Base-by-base conservation (phyloP, 2,113 vertebrate genomes). In the Suncus etruscus region DNA sequence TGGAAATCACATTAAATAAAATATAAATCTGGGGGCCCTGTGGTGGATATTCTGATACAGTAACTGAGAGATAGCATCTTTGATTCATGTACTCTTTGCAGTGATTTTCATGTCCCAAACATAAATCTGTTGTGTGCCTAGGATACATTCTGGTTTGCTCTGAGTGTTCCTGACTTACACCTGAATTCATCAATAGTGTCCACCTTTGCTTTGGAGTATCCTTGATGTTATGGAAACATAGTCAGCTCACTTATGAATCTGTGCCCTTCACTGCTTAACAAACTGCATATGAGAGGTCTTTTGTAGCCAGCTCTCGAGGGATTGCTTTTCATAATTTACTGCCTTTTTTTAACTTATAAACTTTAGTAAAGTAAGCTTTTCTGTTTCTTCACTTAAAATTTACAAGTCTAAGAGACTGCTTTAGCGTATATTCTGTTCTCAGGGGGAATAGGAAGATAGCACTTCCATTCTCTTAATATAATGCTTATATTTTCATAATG, bases 301-400 rank as follows among this genome's bases (percentile, higher is more conserved):
- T 90, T 50, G 6, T 51, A 89, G 58, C 20, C 18, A 29, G 14
- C 6, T 70, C 51, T 78, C 12, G 82, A 50, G 54, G 65, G 31
- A n/a, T 50, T 61, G 27, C 27, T 87, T 22, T 75, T 74, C 27
- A 16, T 80, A 84, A 45, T 3, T 90, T 14, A 48, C 8, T 90
- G 29, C 15, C 20, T 92, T 3, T 31, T n/a, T 66, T 80, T 3
- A 39, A 39, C 5, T 79, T 24, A 86, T 8, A 61, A 5, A 12
- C 25, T 51, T 47, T 73, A 58, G 70, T 47, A 32, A 84, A 69
- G 7, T 31, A 63, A 20, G 14, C 7, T 92, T 86, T 39, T 15
- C 83, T 83, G 75, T 15, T 79, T 18, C 74, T 29, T 91, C 68
- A n/a, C n/a, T 69, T 15, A 77, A 94, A 92, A 87, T 29, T 31